Evolutionary conservation across 2,113 vertebrate species (phyloP).

Genomic region (Barnardius zonarius): DNA sequence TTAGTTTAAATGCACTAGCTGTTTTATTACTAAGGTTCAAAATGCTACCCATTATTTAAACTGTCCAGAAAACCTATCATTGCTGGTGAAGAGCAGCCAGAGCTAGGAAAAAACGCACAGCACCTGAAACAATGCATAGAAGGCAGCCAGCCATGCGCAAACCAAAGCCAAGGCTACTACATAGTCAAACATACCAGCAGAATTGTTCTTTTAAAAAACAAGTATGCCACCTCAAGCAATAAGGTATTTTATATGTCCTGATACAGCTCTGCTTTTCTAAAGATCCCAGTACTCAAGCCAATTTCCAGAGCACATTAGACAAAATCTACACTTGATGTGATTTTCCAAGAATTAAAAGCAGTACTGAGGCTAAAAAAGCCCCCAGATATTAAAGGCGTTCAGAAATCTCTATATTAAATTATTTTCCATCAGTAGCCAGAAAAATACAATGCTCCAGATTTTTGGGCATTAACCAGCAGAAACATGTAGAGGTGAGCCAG

Average conservation of each 20-base stretch:
- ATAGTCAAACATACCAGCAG: neutral
- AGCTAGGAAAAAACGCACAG: neutral
- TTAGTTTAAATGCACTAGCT: neutral
- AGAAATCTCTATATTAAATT: neutral
- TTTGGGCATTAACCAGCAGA: neutral
- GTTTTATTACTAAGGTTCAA: accelerated
- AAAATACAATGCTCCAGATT: neutral
- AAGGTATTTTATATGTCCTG: accelerated
- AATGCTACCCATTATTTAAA: neutral
- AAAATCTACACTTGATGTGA: neutral
- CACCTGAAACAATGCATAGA: neutral
- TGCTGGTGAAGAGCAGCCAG: neutral
- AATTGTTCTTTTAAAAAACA: neutral
- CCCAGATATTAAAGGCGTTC: neutral
- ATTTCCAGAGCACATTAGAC: neutral
- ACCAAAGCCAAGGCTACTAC: accelerated
- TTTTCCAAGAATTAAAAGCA: neutral
- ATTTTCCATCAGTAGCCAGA: neutral
- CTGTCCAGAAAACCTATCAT: neutral
- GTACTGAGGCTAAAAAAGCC: neutral
- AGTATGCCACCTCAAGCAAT: neutral
- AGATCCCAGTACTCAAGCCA: neutral
- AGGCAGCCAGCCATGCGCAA: too few relatives aligned
- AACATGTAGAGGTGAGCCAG: neutral
- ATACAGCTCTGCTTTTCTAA: neutral